phyloP scores from a whole-genome alignment of 2,113 vertebrate genomes.

The Triplophysa siluroides region DNA sequence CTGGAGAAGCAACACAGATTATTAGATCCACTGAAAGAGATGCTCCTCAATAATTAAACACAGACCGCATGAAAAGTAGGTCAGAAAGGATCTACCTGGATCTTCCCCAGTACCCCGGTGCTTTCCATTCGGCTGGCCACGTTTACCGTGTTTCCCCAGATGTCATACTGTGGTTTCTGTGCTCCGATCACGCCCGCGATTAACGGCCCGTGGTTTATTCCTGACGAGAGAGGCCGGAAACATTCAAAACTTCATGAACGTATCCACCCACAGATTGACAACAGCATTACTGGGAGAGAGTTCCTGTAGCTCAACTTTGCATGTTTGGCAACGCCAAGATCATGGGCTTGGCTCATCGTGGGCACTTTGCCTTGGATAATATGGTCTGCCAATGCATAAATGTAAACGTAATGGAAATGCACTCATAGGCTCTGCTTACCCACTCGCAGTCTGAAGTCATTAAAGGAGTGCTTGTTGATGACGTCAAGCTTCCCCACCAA shows the following conservation, averaged over 20 bases:
- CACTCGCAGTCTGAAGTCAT: conserved; percentile 93
- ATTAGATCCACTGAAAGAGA: background rate
- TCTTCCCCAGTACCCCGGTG: conserved; percentile 94
- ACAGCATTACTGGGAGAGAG: background rate
- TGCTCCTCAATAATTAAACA: background rate
- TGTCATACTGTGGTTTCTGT: conserved; percentile 97
- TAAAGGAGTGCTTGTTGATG: conserved; percentile 99
- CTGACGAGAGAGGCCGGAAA: conserved; percentile 64
- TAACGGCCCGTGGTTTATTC: conserved; percentile 95
- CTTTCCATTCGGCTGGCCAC: conserved; percentile 98
- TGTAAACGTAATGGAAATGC: background rate
- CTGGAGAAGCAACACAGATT: conserved; percentile 48
- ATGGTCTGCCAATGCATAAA: background rate
- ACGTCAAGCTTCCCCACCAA: conserved; percentile 92
- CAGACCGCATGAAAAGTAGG: background rate
- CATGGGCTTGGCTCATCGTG: too few species aligned
- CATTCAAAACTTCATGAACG: background rate
- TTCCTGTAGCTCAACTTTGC: too few species aligned
- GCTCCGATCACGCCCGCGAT: conserved; percentile 97
- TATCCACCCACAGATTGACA: background rate
- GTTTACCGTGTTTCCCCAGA: conserved; percentile 98
- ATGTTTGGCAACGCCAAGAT: too few species aligned
- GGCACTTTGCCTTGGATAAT: background rate
- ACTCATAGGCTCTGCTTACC: conserved; percentile 71
- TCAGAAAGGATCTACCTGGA: conserved; percentile 79